Percentiles rank a stretch among this genome's conserved stretches.
Conservation (phyloP, 2,888 invertebrate genomes). For the Zaprionus obscuricornis region DNA sequence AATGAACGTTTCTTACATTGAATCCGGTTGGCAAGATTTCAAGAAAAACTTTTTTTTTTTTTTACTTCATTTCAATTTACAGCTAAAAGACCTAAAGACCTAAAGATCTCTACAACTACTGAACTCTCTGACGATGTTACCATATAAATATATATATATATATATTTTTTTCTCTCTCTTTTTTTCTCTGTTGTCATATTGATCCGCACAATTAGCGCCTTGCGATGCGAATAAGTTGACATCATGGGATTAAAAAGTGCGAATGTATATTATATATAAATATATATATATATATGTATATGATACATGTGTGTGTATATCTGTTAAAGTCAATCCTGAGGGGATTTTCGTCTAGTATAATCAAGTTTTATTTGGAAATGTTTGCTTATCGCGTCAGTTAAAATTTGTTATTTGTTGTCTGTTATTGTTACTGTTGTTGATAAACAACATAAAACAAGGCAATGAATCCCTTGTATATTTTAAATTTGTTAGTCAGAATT, state of each 20-base stretch:
- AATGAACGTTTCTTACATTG: no score
- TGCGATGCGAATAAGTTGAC: constrained; percentile 47
- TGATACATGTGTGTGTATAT: no score
- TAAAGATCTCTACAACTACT: no score
- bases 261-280: no score
- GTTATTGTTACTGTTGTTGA: constrained; percentile 8
- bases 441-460: constrained; percentile 38
- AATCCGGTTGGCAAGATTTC: no score
- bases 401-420: no score
- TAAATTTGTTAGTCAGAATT: constrained; percentile 51
- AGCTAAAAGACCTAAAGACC: no score
- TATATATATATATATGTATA: no score
- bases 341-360: background rate
- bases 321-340: no score
- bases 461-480: constrained; percentile 51
- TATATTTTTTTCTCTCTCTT: background rate
- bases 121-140: background rate
- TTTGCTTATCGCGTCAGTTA: constrained; percentile 73
- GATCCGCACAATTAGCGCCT: constrained; percentile 45
- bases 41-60: no score
- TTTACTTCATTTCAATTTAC: no score
- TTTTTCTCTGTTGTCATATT: constrained; percentile 22
- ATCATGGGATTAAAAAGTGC: constrained; percentile 45
- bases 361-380: constrained; percentile 8
- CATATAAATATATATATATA: background rate